Evolutionary conservation across 1,140 invertebrate species (phyloP), one percentile per base, ranked within the genome.

Genomic region (Drosophila arawakana): DNA sequence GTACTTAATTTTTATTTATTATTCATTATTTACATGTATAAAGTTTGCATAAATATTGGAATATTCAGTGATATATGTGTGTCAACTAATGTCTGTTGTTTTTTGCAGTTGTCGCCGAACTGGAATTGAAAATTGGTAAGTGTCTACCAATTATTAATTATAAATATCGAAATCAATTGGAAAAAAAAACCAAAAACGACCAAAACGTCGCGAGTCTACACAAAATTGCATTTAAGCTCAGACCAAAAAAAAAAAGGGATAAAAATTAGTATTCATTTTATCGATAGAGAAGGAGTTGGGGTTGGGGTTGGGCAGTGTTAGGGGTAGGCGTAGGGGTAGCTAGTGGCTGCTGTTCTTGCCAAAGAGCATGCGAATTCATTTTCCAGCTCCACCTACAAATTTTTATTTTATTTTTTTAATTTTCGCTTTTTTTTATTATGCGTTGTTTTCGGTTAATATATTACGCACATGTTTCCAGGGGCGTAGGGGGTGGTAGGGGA

Each of bases 391-490:
- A 88, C 80, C 83, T 80, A 74, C 76, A 10, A 25, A 4, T 50
- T 75, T 81, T 76, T 74, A 70, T 61, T 39, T 50, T 25, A 41
- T 44, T 55, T 69, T 63, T 60, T 43, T 61, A 58, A 30, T 30
- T 30, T 30, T 30, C 6, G 25, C 2, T 30, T 30, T 59, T 54
- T 77, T 77, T 67, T 88, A 35, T 60, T 50, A 52, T 69, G 41
- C 59, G 66, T 63, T 75, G 73, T 75, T 70, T 88, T 83, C 55
- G 84, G 70, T 83, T 88, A 88, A 88, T 88, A 80, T 82, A 88
- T 88, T 89, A 88, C 83, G 83, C 80, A 82, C 74, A 86, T 88
- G 79, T 63, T 54, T 50, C 34, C n/a, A 13, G 7, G 11, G 10
- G 9, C 10, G 13, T 7, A 21, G 35, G 13, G n/a, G 35, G 2